phyloP scores from a whole-genome alignment of 2,888 invertebrate genomes.

The Caradrina clavipalpis region DNA sequence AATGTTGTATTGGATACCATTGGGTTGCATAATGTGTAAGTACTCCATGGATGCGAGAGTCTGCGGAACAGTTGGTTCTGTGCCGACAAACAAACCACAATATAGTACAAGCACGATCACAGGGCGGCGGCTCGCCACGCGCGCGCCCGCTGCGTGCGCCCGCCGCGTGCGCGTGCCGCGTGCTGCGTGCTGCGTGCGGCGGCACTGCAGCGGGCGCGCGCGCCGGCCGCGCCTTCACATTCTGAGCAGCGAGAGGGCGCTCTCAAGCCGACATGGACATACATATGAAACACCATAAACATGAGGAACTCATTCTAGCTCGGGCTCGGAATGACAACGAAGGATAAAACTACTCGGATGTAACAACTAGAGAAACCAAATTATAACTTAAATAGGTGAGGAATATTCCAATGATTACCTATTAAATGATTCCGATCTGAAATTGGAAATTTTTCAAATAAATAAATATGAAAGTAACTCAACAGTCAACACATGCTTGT shows the following conservation, averaged over 20 bases:
- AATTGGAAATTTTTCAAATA: slow-evolving; percentile 88
- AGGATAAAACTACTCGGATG: slow-evolving; percentile 81
- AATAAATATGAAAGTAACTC: slow-evolving; percentile 77
- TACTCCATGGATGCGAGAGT: slow-evolving; percentile 89
- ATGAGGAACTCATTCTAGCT: slow-evolving; percentile 78
- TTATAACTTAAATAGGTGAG: slow-evolving; percentile 77
- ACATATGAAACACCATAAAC: slow-evolving; percentile 73
- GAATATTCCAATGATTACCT: slow-evolving; percentile 88
- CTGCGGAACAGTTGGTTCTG: slow-evolving; percentile 90
- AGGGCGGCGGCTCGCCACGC: slow-evolving; percentile 57
- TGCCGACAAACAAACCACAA: slow-evolving; percentile 89
- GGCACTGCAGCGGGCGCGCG: slow-evolving; percentile 37
- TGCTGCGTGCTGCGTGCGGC: slow-evolving; percentile 47
- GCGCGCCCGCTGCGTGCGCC: slow-evolving; percentile 40
- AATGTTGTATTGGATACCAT: slow-evolving; percentile 86
- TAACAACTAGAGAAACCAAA: slow-evolving; percentile 81
- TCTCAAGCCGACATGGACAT: slow-evolving; percentile 71
- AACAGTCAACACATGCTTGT: slow-evolving; percentile 72
- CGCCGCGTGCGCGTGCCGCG: slow-evolving; percentile 34
- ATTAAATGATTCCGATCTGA: slow-evolving; percentile 91
- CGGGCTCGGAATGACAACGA: slow-evolving; percentile 75
- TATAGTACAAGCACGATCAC: slow-evolving; percentile 85
- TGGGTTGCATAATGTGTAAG: slow-evolving; percentile 90
- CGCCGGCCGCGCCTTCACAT: slow-evolving; percentile 51
- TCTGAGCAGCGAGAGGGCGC: slow-evolving; percentile 62